phyloP scores from a whole-genome alignment of 1,140 invertebrate species.

The Caerostris extrusa region DNA sequence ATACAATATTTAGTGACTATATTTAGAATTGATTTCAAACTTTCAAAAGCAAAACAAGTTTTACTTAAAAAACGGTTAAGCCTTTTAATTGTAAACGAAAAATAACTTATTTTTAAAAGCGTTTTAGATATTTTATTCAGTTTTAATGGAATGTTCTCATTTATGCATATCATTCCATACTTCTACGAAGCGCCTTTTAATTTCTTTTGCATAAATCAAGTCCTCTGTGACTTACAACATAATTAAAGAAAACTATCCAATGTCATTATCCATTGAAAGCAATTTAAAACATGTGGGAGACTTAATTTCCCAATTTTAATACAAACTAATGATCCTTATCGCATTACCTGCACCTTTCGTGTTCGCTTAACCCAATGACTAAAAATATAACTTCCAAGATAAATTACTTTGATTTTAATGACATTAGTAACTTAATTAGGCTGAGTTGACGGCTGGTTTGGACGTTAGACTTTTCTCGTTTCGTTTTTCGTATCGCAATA shows the following conservation, averaged over 20 bases:
- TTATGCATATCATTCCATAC: background rate
- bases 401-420: background rate
- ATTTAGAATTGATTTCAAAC: too few species aligned
- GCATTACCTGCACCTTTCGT: background rate
- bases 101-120: too few species aligned
- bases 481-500: background rate
- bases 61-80: too few species aligned
- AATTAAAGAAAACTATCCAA: background rate
- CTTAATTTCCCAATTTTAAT: background rate
- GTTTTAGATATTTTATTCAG: too few species aligned
- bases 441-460: background rate
- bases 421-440: constrained; percentile 17
- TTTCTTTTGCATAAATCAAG: background rate
- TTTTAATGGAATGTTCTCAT: background rate
- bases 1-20: too few species aligned
- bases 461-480: background rate
- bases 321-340: constrained; percentile 8
- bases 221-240: background rate
- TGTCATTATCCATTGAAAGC: background rate
- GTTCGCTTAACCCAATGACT: background rate
- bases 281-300: constrained; percentile 9
- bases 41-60: too few species aligned
- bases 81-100: too few species aligned
- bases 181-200: background rate
- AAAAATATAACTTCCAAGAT: background rate